These are phyloP conservation scores for Schizothorax lantsangensis DNA, from an alignment of 2,797 vertebrate genomes.

Conservation along the genomic window DNA sequence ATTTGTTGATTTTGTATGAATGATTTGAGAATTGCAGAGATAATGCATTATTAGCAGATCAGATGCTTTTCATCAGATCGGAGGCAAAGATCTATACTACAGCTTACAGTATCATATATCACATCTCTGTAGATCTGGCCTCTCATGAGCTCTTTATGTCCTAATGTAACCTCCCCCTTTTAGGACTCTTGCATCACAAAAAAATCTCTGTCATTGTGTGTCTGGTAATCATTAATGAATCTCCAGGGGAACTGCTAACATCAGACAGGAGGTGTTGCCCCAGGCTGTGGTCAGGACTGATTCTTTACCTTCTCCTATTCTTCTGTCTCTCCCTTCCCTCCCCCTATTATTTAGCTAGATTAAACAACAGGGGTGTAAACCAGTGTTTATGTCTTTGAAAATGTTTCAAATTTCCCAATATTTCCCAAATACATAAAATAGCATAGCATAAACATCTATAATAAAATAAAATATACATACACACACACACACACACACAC, in stretches of 20 bases:
- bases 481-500: no score
- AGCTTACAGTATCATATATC: conserved; percentile 37
- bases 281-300: conserved; percentile 45
- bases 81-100: conserved; percentile 1
- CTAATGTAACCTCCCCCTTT: conserved; percentile 37
- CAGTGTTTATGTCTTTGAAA: not conserved
- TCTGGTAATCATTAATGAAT: conserved; percentile 60
- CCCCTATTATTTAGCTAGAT: not conserved
- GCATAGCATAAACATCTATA: not conserved
- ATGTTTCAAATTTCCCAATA: not conserved
- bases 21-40: conserved; percentile 25
- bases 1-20: conserved; percentile 51
- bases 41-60: conserved; percentile 32
- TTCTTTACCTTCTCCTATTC: conserved; percentile 16
- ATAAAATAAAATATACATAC: not conserved
- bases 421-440: not conserved
- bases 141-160: conserved; percentile 32
- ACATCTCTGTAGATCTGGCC: conserved; percentile 19
- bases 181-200: conserved; percentile 33
- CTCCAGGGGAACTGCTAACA: conserved; percentile 52
- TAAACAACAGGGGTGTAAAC: not conserved
- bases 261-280: conserved; percentile 46
- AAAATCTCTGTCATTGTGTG: conserved; percentile 36
- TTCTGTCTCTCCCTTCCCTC: not conserved
- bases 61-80: conserved; percentile 47